Percentiles rank a stretch among this genome's conserved stretches.
Evolutionary conservation across 2,797 vertebrate genomes (phyloP).

Genomic region (Eospalax fontanierii): DNA sequence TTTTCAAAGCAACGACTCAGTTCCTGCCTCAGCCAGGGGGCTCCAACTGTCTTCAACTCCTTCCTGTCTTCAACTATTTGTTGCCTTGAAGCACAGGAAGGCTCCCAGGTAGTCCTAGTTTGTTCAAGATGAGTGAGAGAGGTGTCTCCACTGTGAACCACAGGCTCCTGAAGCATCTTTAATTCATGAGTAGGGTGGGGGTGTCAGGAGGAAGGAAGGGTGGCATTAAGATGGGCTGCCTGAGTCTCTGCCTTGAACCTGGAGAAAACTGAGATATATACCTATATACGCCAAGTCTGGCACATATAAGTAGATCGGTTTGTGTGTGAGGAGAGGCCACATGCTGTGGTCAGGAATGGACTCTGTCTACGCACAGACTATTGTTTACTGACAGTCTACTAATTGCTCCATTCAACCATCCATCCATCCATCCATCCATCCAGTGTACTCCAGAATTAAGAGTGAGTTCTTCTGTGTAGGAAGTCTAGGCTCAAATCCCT

Average conservation of each 20-base stretch:
- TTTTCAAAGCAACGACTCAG: neutral
- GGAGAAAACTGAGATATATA: neutral
- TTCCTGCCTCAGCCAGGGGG: neutral
- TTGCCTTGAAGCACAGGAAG: slow-evolving; percentile 49
- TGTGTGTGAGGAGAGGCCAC: neutral
- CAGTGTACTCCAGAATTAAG: neutral
- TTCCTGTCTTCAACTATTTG: slow-evolving; percentile 63
- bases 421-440: neutral
- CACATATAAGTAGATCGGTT: neutral
- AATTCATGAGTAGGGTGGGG: slow-evolving; percentile 56
- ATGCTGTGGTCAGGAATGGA: rapidly evolving
- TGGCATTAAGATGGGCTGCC: neutral
- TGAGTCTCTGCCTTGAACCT: slow-evolving; percentile 21
- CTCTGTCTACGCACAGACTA: neutral
- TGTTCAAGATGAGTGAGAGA: slow-evolving; percentile 59
- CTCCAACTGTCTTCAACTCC: slow-evolving; percentile 42
- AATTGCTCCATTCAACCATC: too few species aligned
- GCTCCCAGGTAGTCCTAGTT: slow-evolving; percentile 55
- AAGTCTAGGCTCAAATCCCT: slow-evolving; percentile 35
- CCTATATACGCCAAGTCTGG: neutral
- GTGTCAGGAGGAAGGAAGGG: neutral
- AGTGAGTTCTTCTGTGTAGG: neutral
- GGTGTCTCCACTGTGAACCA: neutral
- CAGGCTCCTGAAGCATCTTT: slow-evolving; percentile 58
- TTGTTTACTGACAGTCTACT: neutral